Evolutionary conservation across 1,140 invertebrate genomes (phyloP), one percentile per base, ranked within the genome.

Genomic region (Drosophila guanche): DNA sequence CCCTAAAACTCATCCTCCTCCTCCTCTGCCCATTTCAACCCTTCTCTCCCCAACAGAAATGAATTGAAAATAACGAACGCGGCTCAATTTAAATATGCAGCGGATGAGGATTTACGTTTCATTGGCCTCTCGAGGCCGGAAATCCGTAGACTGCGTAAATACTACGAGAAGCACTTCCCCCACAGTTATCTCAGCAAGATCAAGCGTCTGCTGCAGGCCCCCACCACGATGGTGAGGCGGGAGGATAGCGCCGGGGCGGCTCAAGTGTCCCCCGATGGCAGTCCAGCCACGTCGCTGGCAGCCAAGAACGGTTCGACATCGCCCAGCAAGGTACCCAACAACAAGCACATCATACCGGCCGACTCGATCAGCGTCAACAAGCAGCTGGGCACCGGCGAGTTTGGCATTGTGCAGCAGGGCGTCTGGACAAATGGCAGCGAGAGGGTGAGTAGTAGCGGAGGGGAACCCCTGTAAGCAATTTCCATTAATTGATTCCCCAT

Each of bases 371-470:
- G 96, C 40, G 95, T 99, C 4, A 98, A 98, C 90, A 99, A 99
- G 92, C 97, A 98, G 91, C 92, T 99, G 12, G 98, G 98, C 22
- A 96, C 95, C 72, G 98, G 99, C 10, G 98, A 99, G 91, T 99
- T 99, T 93, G 98, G 98, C 6, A 95, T 98, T 5, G 98, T 99
- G 0, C 98, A 99, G 85, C 98, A 99, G 92, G 98, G 97, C 3
- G 96, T 99, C 3, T 99, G 98, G 98, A 98, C 97, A n/a, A 97
- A 98, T 90, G 96, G 97, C 73, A 97, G 97, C 53, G 96, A 98
- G 91, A 94, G 97, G 91, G 96, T 97, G 92, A 93, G 94, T 92
- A 56, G 23, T 47, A 60, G 42, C 33, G n/a, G 1, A 20, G 1
- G 16, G 16, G 43, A 7, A 8, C 14, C 27, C 22, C n/a, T 5